These are phyloP conservation scores for Sphenodon punctatus DNA, from an alignment of 2,797 vertebrate species.

Conservation along the genomic window DNA sequence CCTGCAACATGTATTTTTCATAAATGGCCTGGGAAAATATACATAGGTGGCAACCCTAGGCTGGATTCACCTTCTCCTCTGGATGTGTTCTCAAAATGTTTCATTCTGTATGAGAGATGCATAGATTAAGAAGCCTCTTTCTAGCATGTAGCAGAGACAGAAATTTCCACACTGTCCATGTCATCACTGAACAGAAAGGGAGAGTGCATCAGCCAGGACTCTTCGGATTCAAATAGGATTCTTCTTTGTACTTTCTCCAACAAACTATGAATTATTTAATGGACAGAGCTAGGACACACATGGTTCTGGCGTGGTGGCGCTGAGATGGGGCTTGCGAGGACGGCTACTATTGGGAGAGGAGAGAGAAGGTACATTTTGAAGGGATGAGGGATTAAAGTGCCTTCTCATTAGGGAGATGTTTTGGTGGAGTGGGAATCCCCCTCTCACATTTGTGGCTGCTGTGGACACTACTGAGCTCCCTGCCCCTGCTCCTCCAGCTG, in stretches of 20 bases:
- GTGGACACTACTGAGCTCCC: no score
- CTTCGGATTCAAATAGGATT: not conserved
- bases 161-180: not conserved
- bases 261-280: not conserved
- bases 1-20: no score
- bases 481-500: no score
- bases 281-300: accelerated
- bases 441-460: no score
- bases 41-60: no score
- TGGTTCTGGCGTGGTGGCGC: accelerated
- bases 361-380: no score
- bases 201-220: not conserved
- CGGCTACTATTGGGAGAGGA: not conserved
- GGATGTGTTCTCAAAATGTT: not conserved
- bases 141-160: not conserved
- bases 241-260: not conserved
- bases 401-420: no score
- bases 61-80: no score
- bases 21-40: no score
- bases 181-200: not conserved
- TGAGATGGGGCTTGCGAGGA: not conserved
- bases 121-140: not conserved
- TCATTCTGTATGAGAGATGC: not conserved
- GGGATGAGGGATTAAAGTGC: no score
- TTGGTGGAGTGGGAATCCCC: no score